Conservation (phyloP, 2,797 vertebrate species). For the Phoeniculus purpureus region DNA sequence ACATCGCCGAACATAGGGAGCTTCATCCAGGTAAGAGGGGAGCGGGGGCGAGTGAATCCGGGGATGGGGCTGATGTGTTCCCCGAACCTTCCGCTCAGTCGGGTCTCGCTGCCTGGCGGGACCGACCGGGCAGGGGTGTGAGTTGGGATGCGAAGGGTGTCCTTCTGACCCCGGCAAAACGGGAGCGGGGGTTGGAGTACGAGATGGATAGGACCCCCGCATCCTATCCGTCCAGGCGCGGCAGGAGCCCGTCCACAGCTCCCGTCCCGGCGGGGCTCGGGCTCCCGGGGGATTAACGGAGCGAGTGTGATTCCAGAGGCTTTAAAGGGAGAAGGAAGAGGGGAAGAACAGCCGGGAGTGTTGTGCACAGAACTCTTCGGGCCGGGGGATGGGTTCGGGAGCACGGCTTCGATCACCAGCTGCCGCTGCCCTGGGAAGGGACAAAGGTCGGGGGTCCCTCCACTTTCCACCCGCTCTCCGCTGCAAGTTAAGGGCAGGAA, state of each 20-base stretch:
- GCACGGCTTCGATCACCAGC: neutral
- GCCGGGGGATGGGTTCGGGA: neutral
- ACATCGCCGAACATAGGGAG: neutral
- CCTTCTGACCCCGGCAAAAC: neutral
- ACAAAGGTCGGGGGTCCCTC: neutral
- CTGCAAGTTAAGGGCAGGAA: neutral
- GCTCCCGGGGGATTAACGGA: fast-evolving
- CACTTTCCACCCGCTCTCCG: fast-evolving
- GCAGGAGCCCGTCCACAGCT: neutral
- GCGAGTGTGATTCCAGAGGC: neutral
- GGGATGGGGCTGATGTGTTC: too few species aligned
- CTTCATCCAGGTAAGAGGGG: constrained; percentile 14
- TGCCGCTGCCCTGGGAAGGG: neutral
- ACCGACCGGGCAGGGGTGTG: neutral
- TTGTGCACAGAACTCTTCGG: neutral
- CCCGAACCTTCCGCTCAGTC: neutral
- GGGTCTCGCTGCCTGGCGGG: neutral
- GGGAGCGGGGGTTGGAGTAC: neutral
- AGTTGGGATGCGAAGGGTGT: neutral
- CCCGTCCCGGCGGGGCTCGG: neutral
- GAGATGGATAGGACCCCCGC: neutral
- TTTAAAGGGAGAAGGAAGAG: neutral
- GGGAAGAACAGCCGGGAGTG: fast-evolving
- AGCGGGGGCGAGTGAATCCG: neutral
- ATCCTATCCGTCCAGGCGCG: neutral